These are phyloP conservation scores for Aphidius colemani DNA, from an alignment of 2,888 invertebrate genomes.

Conservation along the genomic window DNA sequence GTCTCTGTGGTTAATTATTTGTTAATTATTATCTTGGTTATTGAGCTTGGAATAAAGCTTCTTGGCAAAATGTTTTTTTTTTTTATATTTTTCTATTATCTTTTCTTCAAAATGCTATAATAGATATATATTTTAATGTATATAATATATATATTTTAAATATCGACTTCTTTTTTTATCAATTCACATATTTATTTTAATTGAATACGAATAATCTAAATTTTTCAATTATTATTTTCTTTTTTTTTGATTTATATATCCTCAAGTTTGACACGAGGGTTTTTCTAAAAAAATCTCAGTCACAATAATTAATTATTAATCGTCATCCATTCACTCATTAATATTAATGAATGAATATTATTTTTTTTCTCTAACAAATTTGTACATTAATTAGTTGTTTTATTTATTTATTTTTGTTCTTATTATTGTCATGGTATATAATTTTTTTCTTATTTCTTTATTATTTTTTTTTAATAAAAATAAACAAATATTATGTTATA, in stretches of 20 bases:
- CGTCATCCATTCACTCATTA: slow-evolving; percentile 34
- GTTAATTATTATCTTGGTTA: background rate
- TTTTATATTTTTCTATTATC: too few relatives aligned
- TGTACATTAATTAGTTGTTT: slow-evolving; percentile 59
- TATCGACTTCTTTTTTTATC: background rate
- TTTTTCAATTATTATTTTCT: slow-evolving; percentile 1
- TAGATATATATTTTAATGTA: background rate
- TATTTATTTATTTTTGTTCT: slow-evolving; percentile 54
- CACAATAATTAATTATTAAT: slow-evolving; percentile 26
- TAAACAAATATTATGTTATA: slow-evolving; percentile 60
- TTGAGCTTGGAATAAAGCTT: background rate
- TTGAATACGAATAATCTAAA: background rate
- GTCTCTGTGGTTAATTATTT: background rate
- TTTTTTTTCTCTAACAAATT: slow-evolving; percentile 55
- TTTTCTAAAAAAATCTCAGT: background rate
- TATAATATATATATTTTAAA: too few relatives aligned
- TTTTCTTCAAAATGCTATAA: too few relatives aligned
- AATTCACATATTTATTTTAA: slow-evolving; percentile 14
- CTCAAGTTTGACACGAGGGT: slow-evolving; percentile 13
- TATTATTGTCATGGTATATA: slow-evolving; percentile 58
- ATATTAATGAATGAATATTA: slow-evolving; percentile 38
- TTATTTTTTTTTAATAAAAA: slow-evolving; percentile 59
- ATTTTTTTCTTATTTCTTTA: slow-evolving; percentile 46
- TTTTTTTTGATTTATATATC: slow-evolving; percentile 28
- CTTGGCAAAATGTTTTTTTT: background rate